These are phyloP conservation scores for Potorous gilbertii DNA, from an alignment of 2,797 vertebrate species.

Conservation along the genomic window DNA sequence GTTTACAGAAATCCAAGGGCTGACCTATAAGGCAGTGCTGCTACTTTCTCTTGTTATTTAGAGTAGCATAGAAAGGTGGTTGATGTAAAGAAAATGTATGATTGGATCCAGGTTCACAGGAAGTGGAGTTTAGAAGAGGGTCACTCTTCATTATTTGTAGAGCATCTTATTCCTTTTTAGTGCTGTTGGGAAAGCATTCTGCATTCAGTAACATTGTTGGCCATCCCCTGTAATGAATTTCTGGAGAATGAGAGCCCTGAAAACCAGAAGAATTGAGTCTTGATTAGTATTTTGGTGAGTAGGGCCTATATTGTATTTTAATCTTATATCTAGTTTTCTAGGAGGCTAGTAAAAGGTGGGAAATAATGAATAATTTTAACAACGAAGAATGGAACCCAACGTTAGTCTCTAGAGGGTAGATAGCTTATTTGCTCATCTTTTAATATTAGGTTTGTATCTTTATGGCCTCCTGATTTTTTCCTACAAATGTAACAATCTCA, in stretches of 20 bases:
- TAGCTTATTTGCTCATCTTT: not conserved
- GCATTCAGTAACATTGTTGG: conserved; percentile 68
- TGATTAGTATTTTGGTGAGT: conserved; percentile 71
- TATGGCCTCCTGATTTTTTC: not conserved
- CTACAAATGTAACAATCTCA: conserved; percentile 2
- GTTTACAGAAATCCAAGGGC: conserved; percentile 75
- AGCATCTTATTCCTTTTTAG: conserved; percentile 63
- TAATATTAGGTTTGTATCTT: not conserved
- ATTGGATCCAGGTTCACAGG: conserved; percentile 77
- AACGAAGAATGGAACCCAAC: conserved; percentile 63
- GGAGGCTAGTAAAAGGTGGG: conserved; percentile 3
- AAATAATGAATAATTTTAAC: conserved; percentile 52
- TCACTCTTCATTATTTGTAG: conserved; percentile 78
- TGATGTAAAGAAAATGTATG: conserved; percentile 71
- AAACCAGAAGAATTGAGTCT: conserved; percentile 67
- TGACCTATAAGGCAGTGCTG: conserved; percentile 68
- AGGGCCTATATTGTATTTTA: conserved; percentile 61
- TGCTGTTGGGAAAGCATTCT: conserved; percentile 69
- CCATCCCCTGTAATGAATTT: conserved; percentile 75
- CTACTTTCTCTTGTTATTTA: conserved; percentile 43
- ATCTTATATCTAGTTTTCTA: not conserved
- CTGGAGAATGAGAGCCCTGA: conserved; percentile 55
- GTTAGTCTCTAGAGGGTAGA: conserved; percentile 42
- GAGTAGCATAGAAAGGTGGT: conserved; percentile 34
- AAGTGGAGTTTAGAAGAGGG: conserved; percentile 73